Evolutionary conservation across 2,797 vertebrate genomes (phyloP), one percentile per base, ranked within the genome.

Genomic region (Falco columbarius): DNA sequence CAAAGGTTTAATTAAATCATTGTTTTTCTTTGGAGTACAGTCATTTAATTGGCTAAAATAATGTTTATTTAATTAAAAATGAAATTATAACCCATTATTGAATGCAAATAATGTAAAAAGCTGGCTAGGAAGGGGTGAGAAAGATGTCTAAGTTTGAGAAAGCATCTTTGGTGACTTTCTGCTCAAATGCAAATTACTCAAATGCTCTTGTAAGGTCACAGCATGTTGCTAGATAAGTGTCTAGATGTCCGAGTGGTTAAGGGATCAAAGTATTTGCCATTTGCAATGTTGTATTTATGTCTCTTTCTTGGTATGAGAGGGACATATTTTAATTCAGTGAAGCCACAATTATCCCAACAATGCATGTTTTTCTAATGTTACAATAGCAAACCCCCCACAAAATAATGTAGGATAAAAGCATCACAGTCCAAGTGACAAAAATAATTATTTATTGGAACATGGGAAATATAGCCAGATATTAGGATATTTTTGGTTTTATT

Each of bases 11-110:
- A 93, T 61, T 90, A 70, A 96, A 73, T 81, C 91, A 70, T 61
- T 95, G 13, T 40, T 81, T 96, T 94, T 95, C 72, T 97, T 91
- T 71, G 9, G n/a, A 85, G 46, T 82, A 79, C 75, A 95, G 95
- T 77, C 3, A 95, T 89, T 56, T 46, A 81, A 61, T 79, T 90
- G 1, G 9, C 56, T 92, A 86, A 62, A 95, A 74, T 19, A 92
- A 44, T 75, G 36, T 84, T 93, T 97, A 54, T 75, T 94, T 94
- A 89, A 89, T 63, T 86, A 42, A 74, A 94, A 96, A 89, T 89
- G 2, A 79, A 91, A 95, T 80, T 88, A 51, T 65, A 86, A 30
- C 4, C 16, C 65, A 58, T 38, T 93, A 72, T 77, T 42, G 87
- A 76, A 93, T 34, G 27, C 23, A 97, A 96, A 95, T 34, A 75